Percentiles rank a stretch among this genome's conserved stretches.
These are phyloP conservation scores for Drosophila murphyi DNA, from an alignment of 1,140 invertebrate genomes.

Conservation along the genomic window DNA sequence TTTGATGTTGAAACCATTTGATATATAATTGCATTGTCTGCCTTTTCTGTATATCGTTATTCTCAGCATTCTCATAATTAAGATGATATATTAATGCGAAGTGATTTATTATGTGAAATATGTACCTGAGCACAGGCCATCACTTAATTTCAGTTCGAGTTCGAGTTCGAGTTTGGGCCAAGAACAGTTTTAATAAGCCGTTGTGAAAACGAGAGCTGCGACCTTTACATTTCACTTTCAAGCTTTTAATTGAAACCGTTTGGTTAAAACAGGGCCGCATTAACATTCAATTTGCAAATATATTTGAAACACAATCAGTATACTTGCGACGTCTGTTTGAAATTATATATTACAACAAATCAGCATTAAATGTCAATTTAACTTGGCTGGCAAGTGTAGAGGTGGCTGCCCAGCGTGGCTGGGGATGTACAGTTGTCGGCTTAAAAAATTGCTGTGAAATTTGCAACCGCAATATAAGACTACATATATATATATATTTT, in stretches of 20 bases:
- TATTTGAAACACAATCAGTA: constrained; percentile 22
- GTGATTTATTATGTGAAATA: constrained; percentile 67
- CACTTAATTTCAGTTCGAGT: constrained; percentile 35
- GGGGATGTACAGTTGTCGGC: background rate
- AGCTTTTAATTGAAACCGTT: constrained; percentile 12
- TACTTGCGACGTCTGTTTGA: constrained; percentile 4
- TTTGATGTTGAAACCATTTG: constrained; percentile 10
- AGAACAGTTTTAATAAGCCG: constrained; percentile 45
- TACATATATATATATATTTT: background rate
- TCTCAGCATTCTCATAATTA: constrained; percentile 47
- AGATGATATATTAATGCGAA: constrained; percentile 55
- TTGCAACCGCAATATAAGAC: constrained; percentile 10
- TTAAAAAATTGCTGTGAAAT: constrained; percentile 20
- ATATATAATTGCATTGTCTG: constrained; percentile 6
- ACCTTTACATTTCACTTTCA: constrained; percentile 48
- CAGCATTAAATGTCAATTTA: constrained; percentile 31
- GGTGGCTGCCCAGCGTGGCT: background rate
- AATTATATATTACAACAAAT: constrained; percentile 37
- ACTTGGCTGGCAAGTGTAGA: too few species aligned
- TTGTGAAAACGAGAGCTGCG: background rate
- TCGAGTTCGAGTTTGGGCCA: constrained; percentile 49
- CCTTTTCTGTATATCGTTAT: background rate
- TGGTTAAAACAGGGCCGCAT: constrained; percentile 1
- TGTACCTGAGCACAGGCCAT: constrained; percentile 31
- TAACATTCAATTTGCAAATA: constrained; percentile 54